Percentiles rank a stretch among this genome's conserved stretches.
Evolutionary conservation across 2,888 invertebrate genomes (phyloP).

Genomic region (Cephus pygmeus): DNA sequence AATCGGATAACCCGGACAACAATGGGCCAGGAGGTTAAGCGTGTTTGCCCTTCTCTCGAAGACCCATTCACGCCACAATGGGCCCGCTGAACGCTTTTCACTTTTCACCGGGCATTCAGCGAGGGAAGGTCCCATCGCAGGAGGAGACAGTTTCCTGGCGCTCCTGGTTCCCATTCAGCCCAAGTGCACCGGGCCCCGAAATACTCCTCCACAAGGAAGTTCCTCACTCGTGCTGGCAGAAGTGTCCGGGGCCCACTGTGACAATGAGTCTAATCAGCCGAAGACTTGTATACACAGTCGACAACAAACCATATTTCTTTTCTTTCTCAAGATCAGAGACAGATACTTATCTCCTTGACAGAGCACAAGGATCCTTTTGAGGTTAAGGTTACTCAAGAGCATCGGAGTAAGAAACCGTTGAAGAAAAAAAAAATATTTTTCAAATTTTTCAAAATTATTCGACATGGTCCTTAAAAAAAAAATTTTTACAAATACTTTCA

Average conservation of each 20-base stretch:
- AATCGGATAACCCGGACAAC: constrained; percentile 63
- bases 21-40: constrained; percentile 63
- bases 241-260: constrained; percentile 20
- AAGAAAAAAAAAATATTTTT: too few relatives aligned
- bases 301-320: constrained; percentile 53
- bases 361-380: neutral
- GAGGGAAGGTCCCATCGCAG: too few relatives aligned
- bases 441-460: too few relatives aligned
- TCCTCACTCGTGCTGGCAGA: too few relatives aligned
- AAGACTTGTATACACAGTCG: constrained; percentile 52
- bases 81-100: constrained; percentile 52
- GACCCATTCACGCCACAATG: constrained; percentile 61
- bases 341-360: constrained; percentile 40
- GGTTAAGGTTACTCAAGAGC: neutral
- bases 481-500: accelerated
- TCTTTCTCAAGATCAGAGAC: constrained; percentile 14
- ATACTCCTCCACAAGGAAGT: too few relatives aligned
- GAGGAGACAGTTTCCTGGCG: too few relatives aligned
- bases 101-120: neutral
- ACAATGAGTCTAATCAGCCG: constrained; percentile 63
- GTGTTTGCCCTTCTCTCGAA: constrained; percentile 64
- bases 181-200: neutral
- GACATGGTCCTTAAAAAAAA: too few relatives aligned
- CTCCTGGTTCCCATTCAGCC: neutral
- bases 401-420: too few relatives aligned